Conservation (phyloP, 2,888 invertebrate species). For the Gasteruption jaculator region DNA sequence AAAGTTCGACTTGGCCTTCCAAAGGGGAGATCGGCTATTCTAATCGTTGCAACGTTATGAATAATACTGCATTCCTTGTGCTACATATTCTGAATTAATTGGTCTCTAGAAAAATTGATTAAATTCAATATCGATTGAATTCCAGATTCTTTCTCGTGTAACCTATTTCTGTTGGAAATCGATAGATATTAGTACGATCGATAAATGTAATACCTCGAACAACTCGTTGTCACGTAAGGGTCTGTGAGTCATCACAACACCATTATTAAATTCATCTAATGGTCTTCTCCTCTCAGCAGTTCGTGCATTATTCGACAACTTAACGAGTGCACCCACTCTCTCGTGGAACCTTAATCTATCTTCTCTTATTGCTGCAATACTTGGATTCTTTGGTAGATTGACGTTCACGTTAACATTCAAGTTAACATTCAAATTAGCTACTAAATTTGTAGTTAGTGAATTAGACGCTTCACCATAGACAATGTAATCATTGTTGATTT, state of each 20-base stretch:
- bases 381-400: slow-evolving; percentile 46
- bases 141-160: too few relatives aligned
- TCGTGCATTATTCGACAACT: slow-evolving; percentile 75
- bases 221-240: slow-evolving; percentile 83
- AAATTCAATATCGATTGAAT: too few relatives aligned
- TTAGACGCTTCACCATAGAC: slow-evolving; percentile 38
- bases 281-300: slow-evolving; percentile 85
- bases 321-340: slow-evolving; percentile 82
- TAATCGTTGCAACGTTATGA: too few relatives aligned
- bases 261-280: slow-evolving; percentile 92
- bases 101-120: background rate
- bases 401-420: slow-evolving; percentile 47
- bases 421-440: slow-evolving; percentile 49
- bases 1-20: too few relatives aligned
- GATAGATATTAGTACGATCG: background rate
- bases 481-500: slow-evolving; percentile 46
- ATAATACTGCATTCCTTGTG: too few relatives aligned
- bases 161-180: background rate
- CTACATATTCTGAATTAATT: too few relatives aligned
- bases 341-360: slow-evolving; percentile 82
- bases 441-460: slow-evolving; percentile 46
- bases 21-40: too few relatives aligned
- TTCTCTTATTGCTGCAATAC: slow-evolving; percentile 42
- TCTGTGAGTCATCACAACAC: slow-evolving; percentile 91
- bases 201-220: slow-evolving; percentile 68